Evolutionary conservation across 2,113 vertebrate genomes (phyloP), one percentile per base, ranked within the genome.

Genomic region (Podarcis muralis): DNA sequence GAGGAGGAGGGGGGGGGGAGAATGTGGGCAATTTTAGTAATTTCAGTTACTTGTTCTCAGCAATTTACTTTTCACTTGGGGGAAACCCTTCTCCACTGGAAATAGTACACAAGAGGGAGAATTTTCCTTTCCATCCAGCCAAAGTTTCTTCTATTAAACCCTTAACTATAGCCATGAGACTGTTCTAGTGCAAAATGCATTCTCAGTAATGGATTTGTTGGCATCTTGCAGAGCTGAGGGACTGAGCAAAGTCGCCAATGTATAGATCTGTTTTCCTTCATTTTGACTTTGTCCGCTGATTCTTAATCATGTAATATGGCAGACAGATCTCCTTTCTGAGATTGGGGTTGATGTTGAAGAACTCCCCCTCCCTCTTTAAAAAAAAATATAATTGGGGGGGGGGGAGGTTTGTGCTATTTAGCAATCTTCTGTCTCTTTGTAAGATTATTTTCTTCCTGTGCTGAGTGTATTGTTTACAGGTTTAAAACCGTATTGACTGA

Each of bases 51-150:
- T 83, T 95, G 94, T 95, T 95, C 91, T 94, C 93, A 93, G 91
- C 93, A 94, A 94, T 96, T 96, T 95, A 85, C 80, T 95, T 94
- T 94, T 92, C 95, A 92, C 94, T 93, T 92, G 94, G 94, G 94
- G 89, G 91, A 90, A 95, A 88, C 83, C 20, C 84, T 91, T 92
- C 90, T 93, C 90, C 90, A 92, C 78, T 93, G 88, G 90, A 95
- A 93, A 91, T 65, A 81, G 85, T 79, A 87, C 93, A 87, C 76
- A 77, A 32, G 84, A 92, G 90, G 65, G 78, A 84, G 75, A 92
- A 35, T 91, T 90, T 93, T 91, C 87, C 89, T 91, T 87, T 75
- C 76, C 88, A 88, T 84, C 83, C 83, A 92, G 72, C 27, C 68
- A 43, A 89, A 86, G 59, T 91, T 96, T 83, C 92, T 91, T 93